Percentiles rank a stretch among this genome's conserved stretches.
phyloP scores from a whole-genome alignment of 2,888 invertebrate species.

The Bellardia pandia region DNA sequence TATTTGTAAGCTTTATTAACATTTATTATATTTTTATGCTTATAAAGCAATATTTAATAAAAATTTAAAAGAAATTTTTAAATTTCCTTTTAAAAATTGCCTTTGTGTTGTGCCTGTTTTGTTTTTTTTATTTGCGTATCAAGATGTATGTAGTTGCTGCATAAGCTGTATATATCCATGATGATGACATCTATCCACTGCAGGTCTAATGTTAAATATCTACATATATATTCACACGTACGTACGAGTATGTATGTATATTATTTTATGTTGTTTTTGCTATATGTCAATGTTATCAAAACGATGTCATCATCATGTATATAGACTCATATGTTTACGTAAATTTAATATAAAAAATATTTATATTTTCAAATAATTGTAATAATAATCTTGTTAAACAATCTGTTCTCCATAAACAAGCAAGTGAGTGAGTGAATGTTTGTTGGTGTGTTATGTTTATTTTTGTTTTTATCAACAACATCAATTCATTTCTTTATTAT shows the following conservation, averaged over 20 bases:
- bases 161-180: constrained; percentile 27
- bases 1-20: too few species aligned
- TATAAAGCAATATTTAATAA: too few species aligned
- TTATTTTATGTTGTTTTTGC: constrained; percentile 36
- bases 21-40: too few species aligned
- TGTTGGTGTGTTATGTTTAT: neutral
- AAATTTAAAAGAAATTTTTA: too few species aligned
- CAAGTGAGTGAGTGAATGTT: constrained; percentile 21
- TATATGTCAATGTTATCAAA: constrained; percentile 71
- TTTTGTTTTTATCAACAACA: constrained; percentile 42
- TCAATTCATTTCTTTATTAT: constrained; percentile 48
- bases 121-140: neutral
- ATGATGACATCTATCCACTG: constrained; percentile 70
- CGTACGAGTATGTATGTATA: too few species aligned
- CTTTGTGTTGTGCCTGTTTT: constrained; percentile 4
- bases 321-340: constrained; percentile 25
- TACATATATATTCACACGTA: neutral
- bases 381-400: constrained; percentile 56
- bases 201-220: constrained; percentile 48
- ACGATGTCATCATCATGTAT: constrained; percentile 66
- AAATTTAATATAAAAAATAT: constrained; percentile 11
- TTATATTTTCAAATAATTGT: constrained; percentile 25
- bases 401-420: constrained; percentile 48
- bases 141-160: neutral
- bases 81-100: neutral